Evolutionary conservation across 2,797 vertebrate genomes (phyloP).

Genomic region (Calcarius lapponicus): DNA sequence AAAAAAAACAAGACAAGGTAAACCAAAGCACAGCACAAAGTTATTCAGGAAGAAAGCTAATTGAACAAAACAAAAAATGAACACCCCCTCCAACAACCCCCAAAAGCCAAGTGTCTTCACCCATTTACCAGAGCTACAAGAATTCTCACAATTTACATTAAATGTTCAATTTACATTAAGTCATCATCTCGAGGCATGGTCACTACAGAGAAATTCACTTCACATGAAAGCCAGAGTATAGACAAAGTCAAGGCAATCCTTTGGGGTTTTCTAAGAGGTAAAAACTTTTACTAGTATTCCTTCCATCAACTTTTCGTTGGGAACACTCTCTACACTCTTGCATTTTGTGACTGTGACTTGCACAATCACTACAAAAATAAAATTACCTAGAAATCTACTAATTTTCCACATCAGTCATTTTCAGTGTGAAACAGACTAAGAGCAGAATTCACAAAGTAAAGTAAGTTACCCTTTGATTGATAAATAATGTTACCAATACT

Average conservation of each 20-base stretch:
- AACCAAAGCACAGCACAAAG: background rate
- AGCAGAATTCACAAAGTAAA: background rate
- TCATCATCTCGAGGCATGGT: fast-evolving
- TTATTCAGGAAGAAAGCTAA: background rate
- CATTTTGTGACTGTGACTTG: background rate
- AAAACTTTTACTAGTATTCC: background rate
- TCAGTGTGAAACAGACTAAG: background rate
- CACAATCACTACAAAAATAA: background rate
- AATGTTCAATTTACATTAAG: no score
- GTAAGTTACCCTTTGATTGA: background rate
- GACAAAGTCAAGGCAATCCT: background rate
- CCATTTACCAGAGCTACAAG: background rate
- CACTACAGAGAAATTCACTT: background rate
- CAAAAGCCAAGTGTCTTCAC: background rate
- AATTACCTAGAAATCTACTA: background rate
- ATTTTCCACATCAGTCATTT: background rate
- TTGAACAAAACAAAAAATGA: background rate
- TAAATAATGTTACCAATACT: background rate
- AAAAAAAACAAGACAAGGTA: background rate
- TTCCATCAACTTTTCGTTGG: background rate
- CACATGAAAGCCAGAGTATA: background rate
- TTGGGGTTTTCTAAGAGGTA: background rate
- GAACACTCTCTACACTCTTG: background rate
- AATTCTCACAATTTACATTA: background rate
- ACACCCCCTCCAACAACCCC: background rate